Base-by-base conservation (phyloP, 2,113 vertebrate species). In the Romanogobio albipinnatus region DNA sequence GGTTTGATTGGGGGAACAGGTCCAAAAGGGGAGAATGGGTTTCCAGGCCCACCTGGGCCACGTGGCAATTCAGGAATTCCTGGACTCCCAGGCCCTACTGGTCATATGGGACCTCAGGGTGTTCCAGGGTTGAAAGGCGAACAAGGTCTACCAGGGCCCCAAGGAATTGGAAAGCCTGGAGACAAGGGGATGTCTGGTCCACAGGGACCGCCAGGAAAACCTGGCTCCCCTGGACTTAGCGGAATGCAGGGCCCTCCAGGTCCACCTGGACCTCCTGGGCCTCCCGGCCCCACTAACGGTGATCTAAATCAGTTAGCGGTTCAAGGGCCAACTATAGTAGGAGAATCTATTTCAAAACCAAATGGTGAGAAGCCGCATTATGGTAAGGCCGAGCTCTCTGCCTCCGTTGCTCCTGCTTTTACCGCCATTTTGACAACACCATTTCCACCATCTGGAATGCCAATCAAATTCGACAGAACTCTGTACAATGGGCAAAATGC, bases 401-500 rank as follows among this genome's bases (percentile, higher is more conserved):
- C 95, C 51, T 94, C 95, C 0, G 83, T 96, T 71, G 96, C 96
- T 0, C 97, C 98, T 0, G 98, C 98, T 82, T 99, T 99, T 92
- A 99, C 98, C 0, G 98, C 98, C 3, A 97, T 99, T 90, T 96
- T 99, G 85, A 96, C 95, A 68, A 98, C 96, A 0, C 97, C 98
- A 3, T 99, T 99, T 85, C 98, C 98, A 0, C 97, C 97, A 0
- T 99, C 98, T 0, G 97, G 96, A 73, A 96, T 97, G 96, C 98
- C 98, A 0, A 97, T 99, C 61, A 97, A 96, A 90, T 99, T 99
- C 62, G 98, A 99, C 92, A 95, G 97, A 94, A 99, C 97, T 88
- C 95, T 99, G 85, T 98, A 99, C 81, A 99, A 99, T 0, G 97
- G 98, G 89, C 97, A 98, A 91, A 98, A 98, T 0, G 96, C 96